Conservation (phyloP, 2,113 vertebrate genomes). For the Phaetusa simplex region DNA sequence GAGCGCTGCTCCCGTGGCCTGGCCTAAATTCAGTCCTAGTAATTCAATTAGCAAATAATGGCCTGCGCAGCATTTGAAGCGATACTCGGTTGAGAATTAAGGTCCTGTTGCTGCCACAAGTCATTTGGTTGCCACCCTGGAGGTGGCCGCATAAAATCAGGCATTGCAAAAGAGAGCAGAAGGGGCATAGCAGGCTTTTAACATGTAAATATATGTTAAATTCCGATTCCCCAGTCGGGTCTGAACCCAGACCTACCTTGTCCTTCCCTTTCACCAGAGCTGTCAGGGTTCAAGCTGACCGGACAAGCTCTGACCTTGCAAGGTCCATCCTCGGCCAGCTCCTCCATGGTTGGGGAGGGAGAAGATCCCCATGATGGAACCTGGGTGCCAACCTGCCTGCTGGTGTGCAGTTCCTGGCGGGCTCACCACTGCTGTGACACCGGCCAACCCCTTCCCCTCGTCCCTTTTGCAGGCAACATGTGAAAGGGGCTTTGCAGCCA, state of each 20-base stretch:
- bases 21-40: neutral
- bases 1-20: neutral
- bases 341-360: neutral
- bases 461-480: conserved; percentile 87
- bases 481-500: conserved; percentile 94
- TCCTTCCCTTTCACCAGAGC: neutral
- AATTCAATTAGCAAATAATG: neutral
- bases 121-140: neutral
- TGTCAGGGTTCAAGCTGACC: neutral
- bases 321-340: neutral
- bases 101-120: neutral
- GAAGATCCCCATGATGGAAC: neutral
- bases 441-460: neutral
- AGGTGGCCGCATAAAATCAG: neutral
- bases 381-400: neutral
- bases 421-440: fast-evolving
- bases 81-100: neutral
- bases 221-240: neutral
- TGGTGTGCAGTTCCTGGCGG: neutral
- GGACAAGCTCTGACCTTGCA: neutral
- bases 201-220: neutral
- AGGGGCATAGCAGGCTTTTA: neutral
- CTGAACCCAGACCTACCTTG: neutral
- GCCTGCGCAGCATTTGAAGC: neutral
- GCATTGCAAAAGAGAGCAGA: neutral